Conservation (phyloP, 2,888 invertebrate genomes). For the Acrobasis repandana region DNA sequence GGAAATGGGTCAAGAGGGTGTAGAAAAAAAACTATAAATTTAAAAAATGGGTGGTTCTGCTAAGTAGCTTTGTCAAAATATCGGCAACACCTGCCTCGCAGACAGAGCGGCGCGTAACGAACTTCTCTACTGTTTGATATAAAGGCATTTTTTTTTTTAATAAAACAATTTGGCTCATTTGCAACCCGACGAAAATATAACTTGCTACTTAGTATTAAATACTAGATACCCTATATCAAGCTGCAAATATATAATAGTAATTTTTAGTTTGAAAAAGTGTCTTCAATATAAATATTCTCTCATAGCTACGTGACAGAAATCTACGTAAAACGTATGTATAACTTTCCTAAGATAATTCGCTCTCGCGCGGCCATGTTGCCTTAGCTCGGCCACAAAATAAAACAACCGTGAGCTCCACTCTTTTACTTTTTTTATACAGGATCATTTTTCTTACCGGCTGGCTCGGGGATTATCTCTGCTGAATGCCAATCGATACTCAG, state of each 20-base stretch:
- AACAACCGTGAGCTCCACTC: conserved; percentile 72
- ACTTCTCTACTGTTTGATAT: conserved; percentile 40
- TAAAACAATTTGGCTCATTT: neutral
- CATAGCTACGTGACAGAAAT: conserved; percentile 46
- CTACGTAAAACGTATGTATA: conserved; percentile 52
- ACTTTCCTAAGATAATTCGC: conserved; percentile 69
- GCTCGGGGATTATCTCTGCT: conserved; percentile 62
- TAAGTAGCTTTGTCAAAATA: conserved; percentile 81
- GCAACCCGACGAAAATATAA: neutral
- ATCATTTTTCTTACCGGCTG: conserved; percentile 80
- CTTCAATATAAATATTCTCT: neutral
- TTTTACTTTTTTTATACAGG: conserved; percentile 79
- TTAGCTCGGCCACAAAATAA: conserved; percentile 73
- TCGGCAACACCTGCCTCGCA: conserved; percentile 72
- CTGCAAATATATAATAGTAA: too few relatives aligned
- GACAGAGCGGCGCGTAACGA: conserved; percentile 73
- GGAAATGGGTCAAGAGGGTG: conserved; percentile 71
- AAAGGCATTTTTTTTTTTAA: neutral
- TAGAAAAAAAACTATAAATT: conserved; percentile 66
- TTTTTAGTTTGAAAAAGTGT: neutral
- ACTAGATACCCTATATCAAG: too few relatives aligned
- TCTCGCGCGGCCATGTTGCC: conserved; percentile 75
- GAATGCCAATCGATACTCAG: conserved; percentile 41
- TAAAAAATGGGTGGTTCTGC: conserved; percentile 74
- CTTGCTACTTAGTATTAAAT: neutral